Evolutionary conservation across 2,888 invertebrate genomes (phyloP).

Genomic region (Polylopha cassiicola): DNA sequence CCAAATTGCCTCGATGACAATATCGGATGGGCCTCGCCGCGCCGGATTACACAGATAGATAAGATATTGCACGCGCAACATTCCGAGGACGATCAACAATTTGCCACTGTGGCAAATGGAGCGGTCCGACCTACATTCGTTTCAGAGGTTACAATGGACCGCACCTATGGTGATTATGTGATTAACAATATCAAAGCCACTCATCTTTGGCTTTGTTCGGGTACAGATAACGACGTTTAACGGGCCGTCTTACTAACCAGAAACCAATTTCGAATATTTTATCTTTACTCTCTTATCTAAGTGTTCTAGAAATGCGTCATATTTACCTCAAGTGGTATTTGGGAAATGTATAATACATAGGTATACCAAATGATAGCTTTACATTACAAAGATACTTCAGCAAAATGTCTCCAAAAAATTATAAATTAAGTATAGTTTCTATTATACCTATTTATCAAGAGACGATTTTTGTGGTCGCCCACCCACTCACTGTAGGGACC

Average conservation of each 20-base stretch:
- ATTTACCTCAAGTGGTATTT: slow-evolving; percentile 16
- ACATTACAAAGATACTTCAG: too few species aligned
- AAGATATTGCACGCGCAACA: slow-evolving; percentile 63
- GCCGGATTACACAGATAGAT: slow-evolving; percentile 39
- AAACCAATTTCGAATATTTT: slow-evolving; percentile 17
- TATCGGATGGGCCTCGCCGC: slow-evolving; percentile 27
- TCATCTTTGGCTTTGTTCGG: slow-evolving; percentile 46
- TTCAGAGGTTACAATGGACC: slow-evolving; percentile 48
- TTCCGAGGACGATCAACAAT: slow-evolving; percentile 71
- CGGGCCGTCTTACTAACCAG: slow-evolving; percentile 3
- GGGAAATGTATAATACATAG: too few species aligned
- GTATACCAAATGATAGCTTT: too few species aligned
- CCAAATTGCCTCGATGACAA: slow-evolving; percentile 26
- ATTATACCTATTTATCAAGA: slow-evolving; percentile 13
- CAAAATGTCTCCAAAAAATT: too few species aligned
- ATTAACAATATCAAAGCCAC: slow-evolving; percentile 50
- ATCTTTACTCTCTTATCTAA: slow-evolving; percentile 20
- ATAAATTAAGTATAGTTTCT: too few species aligned
- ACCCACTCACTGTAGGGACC: slow-evolving; percentile 52
- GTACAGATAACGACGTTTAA: slow-evolving; percentile 37
- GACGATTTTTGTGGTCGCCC: slow-evolving; percentile 43
- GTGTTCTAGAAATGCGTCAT: slow-evolving; percentile 17
- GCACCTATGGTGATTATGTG: slow-evolving; percentile 65
- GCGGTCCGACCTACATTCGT: slow-evolving; percentile 69
- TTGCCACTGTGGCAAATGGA: slow-evolving; percentile 70